Evolutionary conservation across 1,140 invertebrate genomes (phyloP), one percentile per base, ranked within the genome.

Genomic region (Myzus persicae): DNA sequence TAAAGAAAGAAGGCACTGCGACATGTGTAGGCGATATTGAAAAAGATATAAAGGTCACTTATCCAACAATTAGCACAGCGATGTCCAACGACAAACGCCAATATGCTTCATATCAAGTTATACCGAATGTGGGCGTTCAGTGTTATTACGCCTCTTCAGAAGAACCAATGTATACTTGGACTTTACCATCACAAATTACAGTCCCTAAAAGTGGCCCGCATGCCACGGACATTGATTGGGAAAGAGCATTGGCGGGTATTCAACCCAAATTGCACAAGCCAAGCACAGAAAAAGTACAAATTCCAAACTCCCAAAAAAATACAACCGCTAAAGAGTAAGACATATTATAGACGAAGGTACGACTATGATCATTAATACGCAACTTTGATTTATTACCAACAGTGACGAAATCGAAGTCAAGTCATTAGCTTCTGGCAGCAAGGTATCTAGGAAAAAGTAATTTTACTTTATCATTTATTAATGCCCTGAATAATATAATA

Each of bases 81-180:
- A 44, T 91, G 31, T 82, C 90, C 4, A 9, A 48, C 7, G 76
- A 91, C 46, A 91, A 76, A 38, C 31, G 76, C 6, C 59, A 36
- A 51, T 91, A 82, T 81, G 90, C 90, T 26, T 51, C 90, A 9
- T 81, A 20, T 36, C 90, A 91, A 48, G n/a, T 91, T 26, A 91
- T 91, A 46, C 59, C 54, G 18, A 91, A 91, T n/a, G 59, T 91
- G 5, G 90, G 90, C 6, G 67, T 82, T 22, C 90, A 91, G n/a
- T 36, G 67, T 82, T 91, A 91, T 51, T 91, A 44, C 20, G 90
- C 90, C 0, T 46, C 24, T 22, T 91, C 90, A 14, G 67, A 91
- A 22, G 90, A 91, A 22, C 40, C 24, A 14, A 81, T 91, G 8
- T 76, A 91, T 9, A 46, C 82, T n/a, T 91, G 90, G 90, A 11